Conservation (phyloP, 2,797 vertebrate genomes). For the Coranthus polyacanthus region DNA sequence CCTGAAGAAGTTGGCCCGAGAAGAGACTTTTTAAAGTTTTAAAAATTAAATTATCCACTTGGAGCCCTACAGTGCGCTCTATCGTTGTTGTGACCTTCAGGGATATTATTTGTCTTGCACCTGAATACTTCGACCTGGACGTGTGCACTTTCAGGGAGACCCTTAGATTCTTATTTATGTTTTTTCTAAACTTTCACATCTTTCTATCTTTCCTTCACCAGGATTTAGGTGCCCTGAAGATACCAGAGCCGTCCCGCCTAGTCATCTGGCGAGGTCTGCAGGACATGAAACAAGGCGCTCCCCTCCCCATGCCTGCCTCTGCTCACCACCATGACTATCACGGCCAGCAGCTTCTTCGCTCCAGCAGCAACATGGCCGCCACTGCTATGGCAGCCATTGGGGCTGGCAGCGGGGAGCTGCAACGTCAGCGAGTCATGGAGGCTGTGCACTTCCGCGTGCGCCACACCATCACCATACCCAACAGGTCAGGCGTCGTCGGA, state of each 20-base stretch:
- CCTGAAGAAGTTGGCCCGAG: no score
- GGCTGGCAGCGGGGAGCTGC: conserved; percentile 91
- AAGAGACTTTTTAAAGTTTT: no score
- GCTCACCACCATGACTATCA: conserved; percentile 87
- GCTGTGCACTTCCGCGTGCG: conserved; percentile 97
- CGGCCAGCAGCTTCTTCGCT: conserved; percentile 93
- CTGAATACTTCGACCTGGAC: no score
- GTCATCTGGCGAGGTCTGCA: conserved; percentile 97
- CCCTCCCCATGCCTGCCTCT: conserved; percentile 68
- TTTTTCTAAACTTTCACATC: no score
- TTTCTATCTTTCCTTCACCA: conserved; percentile 73
- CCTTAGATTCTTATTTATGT: no score
- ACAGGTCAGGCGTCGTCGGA: conserved; percentile 82
- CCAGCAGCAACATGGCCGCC: conserved; percentile 92
- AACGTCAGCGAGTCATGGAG: conserved; percentile 98
- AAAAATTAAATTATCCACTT: no score
- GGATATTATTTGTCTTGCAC: no score
- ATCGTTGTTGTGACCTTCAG: no score
- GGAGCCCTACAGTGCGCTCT: no score
- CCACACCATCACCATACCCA: conserved; percentile 99
- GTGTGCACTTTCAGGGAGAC: no score
- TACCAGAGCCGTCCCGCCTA: conserved; percentile 95
- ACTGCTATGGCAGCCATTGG: conserved; percentile 90
- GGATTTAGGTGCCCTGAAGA: conserved; percentile 96
- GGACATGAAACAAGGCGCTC: conserved; percentile 91